These are phyloP conservation scores for Ips nitidus DNA, from an alignment of 1,140 invertebrate genomes.

Conservation along the genomic window DNA sequence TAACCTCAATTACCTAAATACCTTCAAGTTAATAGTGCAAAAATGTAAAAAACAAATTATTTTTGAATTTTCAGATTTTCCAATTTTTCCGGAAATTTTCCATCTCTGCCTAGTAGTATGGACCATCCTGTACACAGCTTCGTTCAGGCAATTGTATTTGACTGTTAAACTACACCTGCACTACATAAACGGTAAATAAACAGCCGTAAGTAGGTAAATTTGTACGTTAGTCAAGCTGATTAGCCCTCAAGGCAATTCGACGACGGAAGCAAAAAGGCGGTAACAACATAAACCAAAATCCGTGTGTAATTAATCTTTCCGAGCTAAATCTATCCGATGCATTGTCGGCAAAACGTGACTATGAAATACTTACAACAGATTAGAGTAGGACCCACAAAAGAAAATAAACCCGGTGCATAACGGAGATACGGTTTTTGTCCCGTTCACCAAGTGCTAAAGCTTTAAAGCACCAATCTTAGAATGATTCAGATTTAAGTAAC, in stretches of 20 bases:
- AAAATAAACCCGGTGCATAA: constrained; percentile 26
- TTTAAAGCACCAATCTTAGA: neutral
- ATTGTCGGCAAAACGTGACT: constrained; percentile 28
- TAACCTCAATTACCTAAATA: too few relatives aligned
- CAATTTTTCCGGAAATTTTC: too few relatives aligned
- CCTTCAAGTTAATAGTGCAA: too few relatives aligned
- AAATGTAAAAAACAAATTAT: too few relatives aligned
- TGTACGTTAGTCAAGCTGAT: neutral
- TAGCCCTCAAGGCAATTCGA: neutral
- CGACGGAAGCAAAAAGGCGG: constrained; percentile 21
- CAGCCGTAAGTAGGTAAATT: too few relatives aligned
- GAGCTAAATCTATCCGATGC: constrained; percentile 24
- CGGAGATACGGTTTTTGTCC: constrained; percentile 24
- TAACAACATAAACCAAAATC: constrained; percentile 31
- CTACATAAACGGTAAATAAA: too few relatives aligned
- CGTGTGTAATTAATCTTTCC: constrained; percentile 27
- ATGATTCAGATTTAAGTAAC: neutral
- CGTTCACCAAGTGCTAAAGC: constrained; percentile 8
- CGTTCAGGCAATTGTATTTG: too few relatives aligned
- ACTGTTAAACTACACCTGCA: too few relatives aligned
- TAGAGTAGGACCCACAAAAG: constrained; percentile 29
- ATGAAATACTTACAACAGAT: constrained; percentile 31
- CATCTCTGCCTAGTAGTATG: too few relatives aligned
- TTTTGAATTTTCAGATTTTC: too few relatives aligned
- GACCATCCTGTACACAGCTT: too few relatives aligned